Percentiles rank a stretch among this genome's conserved stretches.
Evolutionary conservation across 2,888 invertebrate species (phyloP).

Genomic region (Tanypteryx hageni): DNA sequence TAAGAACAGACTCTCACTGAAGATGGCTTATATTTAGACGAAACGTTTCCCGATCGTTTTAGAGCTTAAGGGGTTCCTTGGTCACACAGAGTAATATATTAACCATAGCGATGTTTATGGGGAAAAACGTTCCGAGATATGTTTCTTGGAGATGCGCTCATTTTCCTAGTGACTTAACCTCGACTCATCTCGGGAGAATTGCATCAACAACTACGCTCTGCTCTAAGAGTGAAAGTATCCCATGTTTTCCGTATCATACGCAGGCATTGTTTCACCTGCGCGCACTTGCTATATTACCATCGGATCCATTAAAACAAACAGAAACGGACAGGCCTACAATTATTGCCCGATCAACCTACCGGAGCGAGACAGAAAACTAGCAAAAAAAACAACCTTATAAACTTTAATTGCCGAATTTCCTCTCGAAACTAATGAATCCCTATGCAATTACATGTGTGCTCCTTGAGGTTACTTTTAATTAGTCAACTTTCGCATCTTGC

Average conservation of each 20-base stretch:
- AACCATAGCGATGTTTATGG: too few species aligned
- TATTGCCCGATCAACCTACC: neutral
- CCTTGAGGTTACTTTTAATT: slow-evolving; percentile 54
- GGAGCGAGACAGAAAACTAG: neutral
- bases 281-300: too few species aligned
- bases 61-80: too few species aligned
- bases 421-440: slow-evolving; percentile 42
- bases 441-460: slow-evolving; percentile 52
- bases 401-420: slow-evolving; percentile 44
- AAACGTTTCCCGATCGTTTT: too few species aligned
- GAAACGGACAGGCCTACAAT: neutral
- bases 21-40: too few species aligned
- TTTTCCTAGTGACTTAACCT: too few species aligned
- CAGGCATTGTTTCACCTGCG: too few species aligned
- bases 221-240: neutral
- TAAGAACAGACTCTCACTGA: too few species aligned
- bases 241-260: neutral
- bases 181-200: too few species aligned
- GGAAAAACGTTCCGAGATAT: too few species aligned
- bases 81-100: too few species aligned
- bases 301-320: neutral
- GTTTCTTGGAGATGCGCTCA: too few species aligned
- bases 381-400: neutral
- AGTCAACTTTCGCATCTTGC: slow-evolving; percentile 43
- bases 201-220: neutral